These are phyloP conservation scores for Dione vanillae DNA, from an alignment of 2,888 invertebrate genomes.

Conservation along the genomic window DNA sequence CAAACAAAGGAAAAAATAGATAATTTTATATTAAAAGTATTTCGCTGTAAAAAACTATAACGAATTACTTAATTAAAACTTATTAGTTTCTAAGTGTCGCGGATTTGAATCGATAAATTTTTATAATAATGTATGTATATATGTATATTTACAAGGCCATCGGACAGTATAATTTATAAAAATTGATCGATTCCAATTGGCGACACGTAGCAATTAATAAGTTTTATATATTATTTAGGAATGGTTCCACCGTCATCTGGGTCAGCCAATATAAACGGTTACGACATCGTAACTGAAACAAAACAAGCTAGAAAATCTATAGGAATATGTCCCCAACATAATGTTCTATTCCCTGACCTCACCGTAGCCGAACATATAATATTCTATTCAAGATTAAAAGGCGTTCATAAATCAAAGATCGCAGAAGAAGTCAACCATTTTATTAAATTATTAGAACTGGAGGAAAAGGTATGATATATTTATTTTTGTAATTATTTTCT, in stretches of 20 bases:
- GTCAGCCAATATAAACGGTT: conserved; percentile 89
- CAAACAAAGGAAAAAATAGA: no score
- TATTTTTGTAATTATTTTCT: not conserved
- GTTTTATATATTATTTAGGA: no score
- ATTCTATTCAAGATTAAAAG: conserved; percentile 91
- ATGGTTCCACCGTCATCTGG: conserved; percentile 89
- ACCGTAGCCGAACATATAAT: conserved; percentile 93
- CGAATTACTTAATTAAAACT: no score
- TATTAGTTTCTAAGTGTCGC: no score
- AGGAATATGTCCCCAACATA: conserved; percentile 94
- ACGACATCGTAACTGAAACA: conserved; percentile 88
- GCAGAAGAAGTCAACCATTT: conserved; percentile 87
- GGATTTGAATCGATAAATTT: no score
- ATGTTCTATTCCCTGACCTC: conserved; percentile 92
- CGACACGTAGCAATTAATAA: no score
- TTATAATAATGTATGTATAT: no score
- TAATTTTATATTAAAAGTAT: no score
- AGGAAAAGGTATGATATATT: conserved; percentile 82
- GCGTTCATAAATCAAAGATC: conserved; percentile 80
- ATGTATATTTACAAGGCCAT: no score
- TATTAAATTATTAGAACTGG: conserved; percentile 86
- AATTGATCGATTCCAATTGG: no score
- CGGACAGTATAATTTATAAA: no score
- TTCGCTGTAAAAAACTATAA: no score
- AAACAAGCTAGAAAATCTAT: conserved; percentile 88